Evolutionary conservation across 2,113 vertebrate genomes (phyloP), one percentile per base, ranked within the genome.

Genomic region (Toxotes jaculatrix): DNA sequence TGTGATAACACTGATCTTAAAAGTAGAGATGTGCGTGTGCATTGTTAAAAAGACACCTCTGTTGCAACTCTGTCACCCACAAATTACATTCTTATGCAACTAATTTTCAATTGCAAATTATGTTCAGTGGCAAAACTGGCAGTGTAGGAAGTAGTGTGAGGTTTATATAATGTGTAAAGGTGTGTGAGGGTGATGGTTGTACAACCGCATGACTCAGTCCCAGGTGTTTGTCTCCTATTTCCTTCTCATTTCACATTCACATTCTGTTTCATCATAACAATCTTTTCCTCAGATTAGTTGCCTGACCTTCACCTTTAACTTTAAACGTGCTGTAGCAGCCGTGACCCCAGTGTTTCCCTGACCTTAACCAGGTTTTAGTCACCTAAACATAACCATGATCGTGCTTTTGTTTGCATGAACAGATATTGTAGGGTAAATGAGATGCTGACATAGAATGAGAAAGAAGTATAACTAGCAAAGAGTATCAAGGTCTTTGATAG

Each of bases 401-500:
- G 7, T 38, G 43, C 16, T 12, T 21, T n/a, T 38, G 55, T 64
- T 27, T 45, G 16, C 8, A 43, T 36, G 23, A 36, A n/a, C 21
- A 40, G 45, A 55, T 42, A 21, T 53, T 55, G 11, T 13, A 12
- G n/a, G 8, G 47, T 40, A 36, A 36, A 12, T 59, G 9, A 27
- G 27, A 27, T 27, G 27, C 27, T 27, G 27, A 27, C 27, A 27
- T 27, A 27, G 27, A 27, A 27, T 32, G 66, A 71, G 32, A 72
- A 10, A 57, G 43, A 19, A 71, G 51, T 38, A 66, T 27, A 43
- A 66, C 74, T 42, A 27, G 31, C 51, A 31, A 77, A 45, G 47
- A 79, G 42, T 21, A 51, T 49, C 40, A 59, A 32, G 55, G 60
- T 77, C 56, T 86, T 73, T 79, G 70, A 86, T 74, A 23, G 79